Evolutionary conservation across 2,888 invertebrate species (phyloP), one percentile per base, ranked within the genome.

Genomic region (Philonicus albiceps): DNA sequence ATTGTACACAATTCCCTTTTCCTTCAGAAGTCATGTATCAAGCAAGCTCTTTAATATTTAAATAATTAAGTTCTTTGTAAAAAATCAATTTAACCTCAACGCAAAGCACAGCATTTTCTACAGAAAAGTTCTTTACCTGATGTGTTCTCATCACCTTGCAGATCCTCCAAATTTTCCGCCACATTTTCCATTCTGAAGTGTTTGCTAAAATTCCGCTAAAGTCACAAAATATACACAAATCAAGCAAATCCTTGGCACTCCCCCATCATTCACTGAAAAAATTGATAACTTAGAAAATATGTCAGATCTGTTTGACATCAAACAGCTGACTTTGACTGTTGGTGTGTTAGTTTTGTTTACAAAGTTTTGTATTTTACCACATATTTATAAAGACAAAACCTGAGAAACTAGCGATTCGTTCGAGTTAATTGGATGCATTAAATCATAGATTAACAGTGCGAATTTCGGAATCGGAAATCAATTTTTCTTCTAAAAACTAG

Each of bases 121-220:
- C 3, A 30, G 2, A 31, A 73, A 43, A n/a, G 5, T 6, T 6
- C 16, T 7, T 37, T 64, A 86, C 86, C 86, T 37, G 37, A 3
- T 34, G 22, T 27, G 22, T 64, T 87, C 43, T 88, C 87, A n/a
- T 87, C 86, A 7, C 84, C 64, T 64, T 27, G 76, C 27, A 85
- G 3, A 53, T 83, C 85, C 86, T 88, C 88, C 7, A 78, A 34
- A 64, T 88, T 88, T 64, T 88, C 87, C 13, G 87, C 86, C 3
- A 88, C 87, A 81, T 88, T 88, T 80, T 88, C 88, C 88, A 88
- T 88, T 19, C n/a, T 53, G 7, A 43, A 30, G 19, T 49, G 11
- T 40, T 73, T 22, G 27, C 22, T 73, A 37, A 72, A 49, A 75
- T 22, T 31, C 37, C 43, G 72, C 73, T 84, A 37, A 43, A 27